phyloP scores from a whole-genome alignment of 2,113 vertebrate species.

The Oenanthe melanoleuca region DNA sequence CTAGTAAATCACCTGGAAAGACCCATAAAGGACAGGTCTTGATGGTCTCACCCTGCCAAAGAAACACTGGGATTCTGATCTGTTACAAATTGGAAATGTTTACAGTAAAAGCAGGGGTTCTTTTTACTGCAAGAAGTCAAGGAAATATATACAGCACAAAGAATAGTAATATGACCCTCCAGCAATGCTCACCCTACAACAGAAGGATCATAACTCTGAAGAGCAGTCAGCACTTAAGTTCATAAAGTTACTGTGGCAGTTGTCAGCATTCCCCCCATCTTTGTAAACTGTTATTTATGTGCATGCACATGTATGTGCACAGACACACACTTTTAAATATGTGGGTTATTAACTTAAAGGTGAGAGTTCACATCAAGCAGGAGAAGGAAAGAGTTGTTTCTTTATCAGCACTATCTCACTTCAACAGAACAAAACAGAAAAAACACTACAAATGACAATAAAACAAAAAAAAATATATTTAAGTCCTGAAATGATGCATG shows the following conservation, averaged over 20 bases:
- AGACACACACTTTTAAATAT: not conserved
- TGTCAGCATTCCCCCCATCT: not conserved
- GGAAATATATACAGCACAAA: conserved; percentile 30
- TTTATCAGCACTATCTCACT: not conserved
- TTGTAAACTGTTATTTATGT: not conserved
- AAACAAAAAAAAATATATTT: not conserved
- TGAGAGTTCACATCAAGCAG: not conserved
- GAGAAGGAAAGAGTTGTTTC: not conserved
- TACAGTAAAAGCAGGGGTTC: not conserved
- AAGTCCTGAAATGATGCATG: not conserved
- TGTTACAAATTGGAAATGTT: conserved; percentile 27
- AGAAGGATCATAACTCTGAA: conserved; percentile 11
- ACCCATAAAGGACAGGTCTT: not conserved
- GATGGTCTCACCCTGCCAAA: conserved; percentile 20
- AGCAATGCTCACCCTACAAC: conserved; percentile 26
- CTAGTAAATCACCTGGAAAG: conserved; percentile 2
- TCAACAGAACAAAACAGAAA: not conserved
- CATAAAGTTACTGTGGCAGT: not conserved
- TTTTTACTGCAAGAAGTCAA: conserved; percentile 12
- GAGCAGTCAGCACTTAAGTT: conserved; percentile 43
- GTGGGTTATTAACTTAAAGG: not conserved
- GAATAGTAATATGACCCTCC: conserved; percentile 1
- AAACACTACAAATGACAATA: not conserved
- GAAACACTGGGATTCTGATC: conserved; percentile 25
- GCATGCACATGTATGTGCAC: not conserved